These are phyloP conservation scores for Temnothorax rugatulus DNA, from an alignment of 2,888 invertebrate genomes.

Conservation along the genomic window DNA sequence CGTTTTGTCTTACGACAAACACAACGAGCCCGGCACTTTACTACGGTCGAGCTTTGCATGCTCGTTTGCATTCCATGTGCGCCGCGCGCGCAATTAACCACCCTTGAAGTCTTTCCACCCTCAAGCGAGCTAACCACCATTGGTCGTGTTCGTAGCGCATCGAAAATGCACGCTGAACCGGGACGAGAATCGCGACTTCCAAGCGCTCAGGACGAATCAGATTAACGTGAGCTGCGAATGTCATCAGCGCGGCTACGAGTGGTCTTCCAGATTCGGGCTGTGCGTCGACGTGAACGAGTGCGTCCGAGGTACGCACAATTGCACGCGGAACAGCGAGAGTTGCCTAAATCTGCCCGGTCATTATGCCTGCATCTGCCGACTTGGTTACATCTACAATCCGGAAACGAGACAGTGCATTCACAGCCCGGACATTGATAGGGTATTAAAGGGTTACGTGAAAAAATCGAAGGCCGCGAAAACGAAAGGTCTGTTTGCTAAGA, in stretches of 20 bases:
- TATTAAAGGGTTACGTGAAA: slow-evolving; percentile 50
- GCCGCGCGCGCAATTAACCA: slow-evolving; percentile 19
- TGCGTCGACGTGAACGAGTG: slow-evolving; percentile 90
- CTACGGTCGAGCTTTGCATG: background rate
- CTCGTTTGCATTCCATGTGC: slow-evolving; percentile 35
- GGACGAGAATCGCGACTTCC: slow-evolving; percentile 86
- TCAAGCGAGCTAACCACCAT: background rate
- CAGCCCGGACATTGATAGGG: slow-evolving; percentile 61
- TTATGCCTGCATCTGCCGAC: slow-evolving; percentile 77
- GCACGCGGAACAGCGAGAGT: slow-evolving; percentile 86
- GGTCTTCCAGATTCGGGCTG: slow-evolving; percentile 89
- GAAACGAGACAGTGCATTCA: slow-evolving; percentile 64
- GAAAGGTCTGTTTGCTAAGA: slow-evolving; percentile 50
- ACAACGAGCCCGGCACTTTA: background rate
- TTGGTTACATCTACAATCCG: slow-evolving; percentile 74
- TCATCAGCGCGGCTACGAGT: slow-evolving; percentile 87
- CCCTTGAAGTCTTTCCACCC: background rate
- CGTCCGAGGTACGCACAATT: slow-evolving; percentile 83
- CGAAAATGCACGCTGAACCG: slow-evolving; percentile 85
- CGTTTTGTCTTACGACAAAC: slow-evolving; percentile 28
- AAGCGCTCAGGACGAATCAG: slow-evolving; percentile 87
- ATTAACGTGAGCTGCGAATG: slow-evolving; percentile 90
- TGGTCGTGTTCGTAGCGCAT: slow-evolving; percentile 61
- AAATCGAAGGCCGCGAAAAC: slow-evolving; percentile 48
- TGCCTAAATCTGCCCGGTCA: slow-evolving; percentile 88